These are phyloP conservation scores for Coryphaenoides rupestris DNA, from an alignment of 2,113 vertebrate species.

Conservation along the genomic window DNA sequence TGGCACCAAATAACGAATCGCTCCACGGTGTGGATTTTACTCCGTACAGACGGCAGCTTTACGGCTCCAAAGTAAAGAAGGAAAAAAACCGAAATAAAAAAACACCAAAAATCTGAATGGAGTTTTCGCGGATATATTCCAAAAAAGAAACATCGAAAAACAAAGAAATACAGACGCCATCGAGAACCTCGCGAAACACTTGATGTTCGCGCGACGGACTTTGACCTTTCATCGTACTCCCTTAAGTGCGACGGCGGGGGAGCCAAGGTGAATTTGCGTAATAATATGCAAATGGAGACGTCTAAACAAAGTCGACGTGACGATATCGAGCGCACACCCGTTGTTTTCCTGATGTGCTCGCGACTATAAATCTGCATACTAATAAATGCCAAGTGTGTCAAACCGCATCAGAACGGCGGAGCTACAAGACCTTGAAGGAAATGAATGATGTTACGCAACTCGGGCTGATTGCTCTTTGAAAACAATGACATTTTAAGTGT, in stretches of 20 bases:
- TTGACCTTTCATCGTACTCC: neutral
- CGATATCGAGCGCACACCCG: neutral
- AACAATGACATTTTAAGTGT: no score
- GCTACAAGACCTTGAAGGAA: neutral
- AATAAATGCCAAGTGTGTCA: slow-evolving; percentile 1
- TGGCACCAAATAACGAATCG: no score
- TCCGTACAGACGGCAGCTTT: no score
- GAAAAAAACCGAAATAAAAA: no score
- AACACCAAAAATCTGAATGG: no score
- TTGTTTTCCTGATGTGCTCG: neutral
- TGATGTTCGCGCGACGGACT: neutral
- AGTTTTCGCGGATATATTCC: no score
- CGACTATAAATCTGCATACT: neutral
- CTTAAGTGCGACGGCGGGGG: neutral
- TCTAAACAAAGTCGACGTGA: neutral
- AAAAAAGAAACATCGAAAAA: no score
- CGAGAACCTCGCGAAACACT: no score
- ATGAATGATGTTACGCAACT: neutral
- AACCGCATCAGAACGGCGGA: neutral
- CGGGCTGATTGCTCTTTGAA: neutral
- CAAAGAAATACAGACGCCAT: no score
- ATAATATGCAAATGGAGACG: neutral
- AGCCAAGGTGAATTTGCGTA: neutral
- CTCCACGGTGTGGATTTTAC: no score
- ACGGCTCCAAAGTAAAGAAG: no score